phyloP scores from a whole-genome alignment of 2,888 invertebrate species.

The Scaptomyza parva region DNA sequence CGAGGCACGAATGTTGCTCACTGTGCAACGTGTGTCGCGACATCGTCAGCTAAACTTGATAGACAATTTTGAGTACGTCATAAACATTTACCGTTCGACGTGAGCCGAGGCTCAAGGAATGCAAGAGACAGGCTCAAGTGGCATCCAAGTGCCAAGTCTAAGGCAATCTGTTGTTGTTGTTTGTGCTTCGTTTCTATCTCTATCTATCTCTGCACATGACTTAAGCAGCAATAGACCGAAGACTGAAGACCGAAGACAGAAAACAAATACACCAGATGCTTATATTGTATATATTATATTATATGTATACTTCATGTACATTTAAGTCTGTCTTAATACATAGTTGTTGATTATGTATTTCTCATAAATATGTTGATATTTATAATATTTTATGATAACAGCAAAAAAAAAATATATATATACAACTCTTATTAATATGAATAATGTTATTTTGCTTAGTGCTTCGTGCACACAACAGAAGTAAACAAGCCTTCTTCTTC shows the following conservation, averaged over 20 bases:
- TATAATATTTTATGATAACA: no score
- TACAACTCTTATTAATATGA: no score
- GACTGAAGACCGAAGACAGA: no score
- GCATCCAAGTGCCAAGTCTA: conserved; percentile 15
- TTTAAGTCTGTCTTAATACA: neutral
- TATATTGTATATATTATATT: neutral
- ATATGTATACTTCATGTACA: neutral
- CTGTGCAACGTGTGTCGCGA: conserved; percentile 18
- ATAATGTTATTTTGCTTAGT: neutral
- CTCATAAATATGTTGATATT: no score
- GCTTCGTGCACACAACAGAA: neutral
- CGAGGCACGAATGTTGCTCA: neutral
- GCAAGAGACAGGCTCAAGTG: conserved; percentile 7
- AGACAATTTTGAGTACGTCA: conserved; percentile 78
- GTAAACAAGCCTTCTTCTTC: conserved; percentile 3
- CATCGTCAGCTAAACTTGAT: conserved; percentile 77
- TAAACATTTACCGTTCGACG: conserved; percentile 80
- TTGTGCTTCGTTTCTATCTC: no score
- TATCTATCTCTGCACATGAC: conserved; percentile 26
- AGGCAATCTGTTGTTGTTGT: conserved; percentile 17
- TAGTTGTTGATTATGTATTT: no score
- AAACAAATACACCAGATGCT: neutral
- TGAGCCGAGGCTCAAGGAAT: conserved; percentile 38
- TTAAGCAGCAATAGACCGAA: conserved; percentile 54
- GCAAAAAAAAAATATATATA: no score